Percentiles rank a stretch among this genome's conserved stretches.
phyloP scores from a whole-genome alignment of 2,888 invertebrate species.

The Pammene aurita region DNA sequence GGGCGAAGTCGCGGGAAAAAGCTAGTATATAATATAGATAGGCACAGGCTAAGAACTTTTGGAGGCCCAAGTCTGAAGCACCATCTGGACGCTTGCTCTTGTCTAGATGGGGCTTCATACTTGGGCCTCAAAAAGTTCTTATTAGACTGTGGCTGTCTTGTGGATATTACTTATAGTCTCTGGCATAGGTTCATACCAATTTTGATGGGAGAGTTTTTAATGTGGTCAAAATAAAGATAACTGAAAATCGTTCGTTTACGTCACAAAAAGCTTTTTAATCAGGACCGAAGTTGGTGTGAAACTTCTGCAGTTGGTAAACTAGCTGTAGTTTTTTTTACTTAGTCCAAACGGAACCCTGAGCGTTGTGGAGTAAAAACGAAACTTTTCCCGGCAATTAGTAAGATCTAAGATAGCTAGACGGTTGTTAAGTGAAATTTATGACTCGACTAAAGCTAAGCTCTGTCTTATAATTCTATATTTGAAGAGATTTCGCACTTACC shows the following conservation, averaged over 20 bases:
- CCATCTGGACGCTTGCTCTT: no score
- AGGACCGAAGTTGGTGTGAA: background rate
- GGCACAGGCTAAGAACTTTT: no score
- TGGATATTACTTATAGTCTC: no score
- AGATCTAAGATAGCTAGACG: conserved; percentile 24
- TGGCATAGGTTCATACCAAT: no score
- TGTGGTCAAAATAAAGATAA: no score
- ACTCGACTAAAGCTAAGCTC: conserved; percentile 1
- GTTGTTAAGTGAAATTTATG: conserved; percentile 28
- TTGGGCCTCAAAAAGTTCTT: no score
- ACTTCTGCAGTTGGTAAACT: background rate
- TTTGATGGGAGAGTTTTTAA: no score
- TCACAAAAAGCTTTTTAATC: background rate
- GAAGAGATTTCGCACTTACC: background rate
- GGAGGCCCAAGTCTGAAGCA: no score
- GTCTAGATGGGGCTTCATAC: no score
- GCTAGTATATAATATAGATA: no score
- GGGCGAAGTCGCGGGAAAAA: no score
- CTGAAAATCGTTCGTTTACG: background rate
- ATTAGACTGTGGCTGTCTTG: no score
- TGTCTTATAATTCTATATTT: conserved; percentile 13
- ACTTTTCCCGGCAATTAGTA: conserved; percentile 29
- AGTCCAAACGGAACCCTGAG: conserved; percentile 26
- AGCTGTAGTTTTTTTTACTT: conserved; percentile 18
- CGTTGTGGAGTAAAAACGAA: background rate